A percentile compares a stretch with the other conserved stretches of the same genome.
phyloP scores from a whole-genome alignment of 1,140 invertebrate species.

The Drosophila mayri region DNA sequence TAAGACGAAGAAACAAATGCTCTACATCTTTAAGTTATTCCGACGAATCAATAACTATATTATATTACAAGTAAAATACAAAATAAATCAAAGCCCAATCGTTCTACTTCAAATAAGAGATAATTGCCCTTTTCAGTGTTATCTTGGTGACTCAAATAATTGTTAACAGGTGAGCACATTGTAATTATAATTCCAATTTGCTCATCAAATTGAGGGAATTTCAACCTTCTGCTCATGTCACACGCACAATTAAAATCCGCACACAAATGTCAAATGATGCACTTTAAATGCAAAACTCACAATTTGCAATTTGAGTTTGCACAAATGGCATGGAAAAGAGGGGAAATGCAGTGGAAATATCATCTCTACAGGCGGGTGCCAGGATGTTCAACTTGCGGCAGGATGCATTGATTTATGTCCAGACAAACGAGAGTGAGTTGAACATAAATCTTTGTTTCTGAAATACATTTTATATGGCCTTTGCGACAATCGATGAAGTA shows the following conservation, averaged over 20 bases:
- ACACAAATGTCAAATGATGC: conserved; percentile 22
- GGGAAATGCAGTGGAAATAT: not conserved
- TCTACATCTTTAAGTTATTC: not conserved
- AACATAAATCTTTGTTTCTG: conserved; percentile 46
- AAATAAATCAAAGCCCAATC: not conserved
- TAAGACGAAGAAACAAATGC: not conserved
- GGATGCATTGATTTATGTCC: conserved; percentile 65
- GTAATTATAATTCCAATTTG: conserved; percentile 22
- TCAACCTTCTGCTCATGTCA: conserved; percentile 25
- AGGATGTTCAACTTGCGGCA: conserved; percentile 41
- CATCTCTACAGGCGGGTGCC: conserved; percentile 4
- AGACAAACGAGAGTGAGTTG: conserved; percentile 1
- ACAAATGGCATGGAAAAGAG: not conserved
- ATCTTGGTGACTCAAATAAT: not conserved
- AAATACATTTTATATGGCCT: conserved; percentile 57
- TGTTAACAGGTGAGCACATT: conserved; percentile 9
- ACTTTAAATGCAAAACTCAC: conserved; percentile 53
- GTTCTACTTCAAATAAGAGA: not conserved
- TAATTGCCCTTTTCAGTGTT: not conserved
- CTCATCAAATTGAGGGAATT: conserved; percentile 1
- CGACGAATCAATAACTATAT: not conserved
- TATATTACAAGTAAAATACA: not conserved
- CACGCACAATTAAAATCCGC: conserved; percentile 8
- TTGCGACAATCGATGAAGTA: conserved; percentile 21
- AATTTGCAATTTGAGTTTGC: conserved; percentile 10